Evolutionary conservation across 2,113 vertebrate genomes (phyloP), one percentile per base, ranked within the genome.

Genomic region (Eulemur macaco): DNA sequence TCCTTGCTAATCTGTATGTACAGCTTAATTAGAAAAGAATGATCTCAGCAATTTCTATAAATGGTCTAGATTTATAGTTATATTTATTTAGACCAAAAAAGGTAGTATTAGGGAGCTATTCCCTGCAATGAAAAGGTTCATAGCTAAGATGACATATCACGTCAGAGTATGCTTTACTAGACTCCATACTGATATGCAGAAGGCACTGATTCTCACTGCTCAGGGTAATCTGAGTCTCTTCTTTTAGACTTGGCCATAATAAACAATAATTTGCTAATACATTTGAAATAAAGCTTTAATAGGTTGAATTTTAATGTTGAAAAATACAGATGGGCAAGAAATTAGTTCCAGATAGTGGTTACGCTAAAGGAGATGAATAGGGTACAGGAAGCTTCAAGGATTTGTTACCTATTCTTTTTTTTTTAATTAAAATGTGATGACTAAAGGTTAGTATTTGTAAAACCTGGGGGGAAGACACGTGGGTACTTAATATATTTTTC

Each of bases 1-100:
- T 97, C 93, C 80, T 95, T 68, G 47, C 71, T 97, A 96, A 97
- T 96, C 96, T 95, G 56, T 82, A 94, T 66, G 52, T 27, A 77
- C 56, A 88, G 50, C 39, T 92, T 96, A 96, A 86, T 76, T 82
- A 91, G 60, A 50, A 95, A 93, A 91, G 60, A 80, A 95, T 92
- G n/a, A 91, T 47, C 58, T 91, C 92, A 95, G 68, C 94, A 93
- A 86, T 91, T 94, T 93, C 87, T 96, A 88, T 88, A 94, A 94
- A 94, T 54, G 20, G 42, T 89, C 69, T 45, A 81, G 71, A 96
- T 71, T 86, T 89, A 77, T 27, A 80, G 56, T 76, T 96, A 76
- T 3, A 89, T 64, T 76, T 68, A 92, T 83, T 82, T 91, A 93
- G 25, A 73, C 23, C 39, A 88, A 66, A 58, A 80, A 93, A 73